Evolutionary conservation across 1,140 invertebrate genomes (phyloP).

Genomic region (Helicoverpa armigera): DNA sequence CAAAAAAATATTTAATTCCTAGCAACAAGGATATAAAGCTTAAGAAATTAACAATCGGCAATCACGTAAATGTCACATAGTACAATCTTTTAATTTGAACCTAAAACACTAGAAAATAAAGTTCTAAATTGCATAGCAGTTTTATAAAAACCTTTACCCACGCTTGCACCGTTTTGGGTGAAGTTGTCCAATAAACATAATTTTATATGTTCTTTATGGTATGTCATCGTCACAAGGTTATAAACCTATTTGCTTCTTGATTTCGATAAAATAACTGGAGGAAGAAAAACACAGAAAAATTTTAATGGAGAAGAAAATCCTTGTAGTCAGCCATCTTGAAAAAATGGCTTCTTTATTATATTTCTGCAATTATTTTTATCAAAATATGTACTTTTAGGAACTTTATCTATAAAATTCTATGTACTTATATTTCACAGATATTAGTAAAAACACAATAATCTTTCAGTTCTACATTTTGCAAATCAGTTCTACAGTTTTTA

Average conservation of each 20-base stretch:
- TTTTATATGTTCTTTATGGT: slow-evolving; percentile 16
- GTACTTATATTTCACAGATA: too few species aligned
- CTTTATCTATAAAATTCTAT: too few species aligned
- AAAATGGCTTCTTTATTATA: too few species aligned
- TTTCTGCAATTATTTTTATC: too few species aligned
- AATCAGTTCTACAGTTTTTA: slow-evolving; percentile 6
- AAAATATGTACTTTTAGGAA: too few species aligned
- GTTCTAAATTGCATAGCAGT: background rate
- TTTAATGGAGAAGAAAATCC: too few species aligned
- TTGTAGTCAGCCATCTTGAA: too few species aligned
- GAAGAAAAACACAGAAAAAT: background rate
- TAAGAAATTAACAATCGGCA: background rate
- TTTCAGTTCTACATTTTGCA: background rate
- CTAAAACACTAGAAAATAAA: background rate
- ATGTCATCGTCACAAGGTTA: slow-evolving; percentile 12
- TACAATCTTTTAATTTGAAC: background rate
- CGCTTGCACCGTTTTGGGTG: slow-evolving; percentile 3
- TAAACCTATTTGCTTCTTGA: background rate
- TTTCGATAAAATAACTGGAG: background rate
- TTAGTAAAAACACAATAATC: background rate
- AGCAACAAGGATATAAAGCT: slow-evolving; percentile 22
- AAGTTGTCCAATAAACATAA: slow-evolving; percentile 34
- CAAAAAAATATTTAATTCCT: slow-evolving; percentile 27
- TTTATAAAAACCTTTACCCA: slow-evolving; percentile 1
- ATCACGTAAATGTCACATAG: slow-evolving; percentile 17